Evolutionary conservation across 2,888 invertebrate species (phyloP).

Genomic region (Scrobipalpa atriplicella): DNA sequence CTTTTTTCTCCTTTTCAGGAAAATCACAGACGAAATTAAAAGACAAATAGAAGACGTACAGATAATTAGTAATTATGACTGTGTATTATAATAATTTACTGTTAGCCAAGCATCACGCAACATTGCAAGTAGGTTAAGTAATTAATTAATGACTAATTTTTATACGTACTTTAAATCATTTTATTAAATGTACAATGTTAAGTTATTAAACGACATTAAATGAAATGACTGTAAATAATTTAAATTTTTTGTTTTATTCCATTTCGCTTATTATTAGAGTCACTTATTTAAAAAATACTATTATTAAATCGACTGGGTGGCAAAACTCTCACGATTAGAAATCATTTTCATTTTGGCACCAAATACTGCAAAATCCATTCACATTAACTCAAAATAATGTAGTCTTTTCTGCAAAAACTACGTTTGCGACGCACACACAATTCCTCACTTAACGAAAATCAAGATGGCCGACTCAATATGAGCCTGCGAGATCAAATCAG

Average conservation of each 20-base stretch:
- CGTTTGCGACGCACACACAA: neutral
- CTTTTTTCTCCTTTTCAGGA: slow-evolving; percentile 58
- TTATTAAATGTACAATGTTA: slow-evolving; percentile 38
- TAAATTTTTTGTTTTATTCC: slow-evolving; percentile 18
- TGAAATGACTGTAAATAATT: slow-evolving; percentile 20
- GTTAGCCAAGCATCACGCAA: slow-evolving; percentile 61
- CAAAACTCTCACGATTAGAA: neutral
- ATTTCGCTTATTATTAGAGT: neutral
- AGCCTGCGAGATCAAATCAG: slow-evolving; percentile 17
- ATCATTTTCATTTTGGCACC: neutral
- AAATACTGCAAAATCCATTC: too few relatives aligned
- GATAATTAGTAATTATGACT: slow-evolving; percentile 47
- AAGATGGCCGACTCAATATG: slow-evolving; percentile 24
- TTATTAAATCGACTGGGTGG: neutral
- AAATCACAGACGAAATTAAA: slow-evolving; percentile 75
- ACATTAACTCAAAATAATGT: too few relatives aligned
- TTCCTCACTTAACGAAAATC: neutral
- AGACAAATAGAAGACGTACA: slow-evolving; percentile 60
- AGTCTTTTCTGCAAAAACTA: too few relatives aligned
- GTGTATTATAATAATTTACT: slow-evolving; percentile 46
- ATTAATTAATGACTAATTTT: slow-evolving; percentile 52
- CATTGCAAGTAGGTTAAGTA: slow-evolving; percentile 35
- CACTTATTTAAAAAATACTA: neutral
- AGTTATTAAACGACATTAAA: slow-evolving; percentile 46
- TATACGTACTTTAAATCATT: slow-evolving; percentile 50